Evolutionary conservation across 1,140 invertebrate genomes (phyloP), one percentile per base, ranked within the genome.

Genomic region (Conus betulinus): DNA sequence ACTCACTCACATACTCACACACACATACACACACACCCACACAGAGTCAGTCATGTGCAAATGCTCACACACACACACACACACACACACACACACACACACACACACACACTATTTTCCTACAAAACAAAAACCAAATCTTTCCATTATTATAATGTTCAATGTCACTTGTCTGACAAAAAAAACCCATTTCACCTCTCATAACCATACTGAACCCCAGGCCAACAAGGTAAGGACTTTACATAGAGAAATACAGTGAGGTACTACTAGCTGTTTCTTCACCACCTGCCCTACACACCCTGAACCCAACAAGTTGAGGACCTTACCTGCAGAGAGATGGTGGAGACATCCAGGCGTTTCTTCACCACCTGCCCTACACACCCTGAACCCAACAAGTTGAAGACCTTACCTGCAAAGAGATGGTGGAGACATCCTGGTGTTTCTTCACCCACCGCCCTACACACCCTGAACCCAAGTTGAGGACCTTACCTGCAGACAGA

Each of bases 291-390:
- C 39, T 39, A 39, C 39, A 39, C 39, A 39, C 39, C 0, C 39
- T 39, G 39, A 39, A 3, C 39, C 39, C 39, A 39, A 25, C 74
- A 15, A 15, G 57, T 8, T 2, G 57, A 15, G 4, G 57, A 11
- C 57, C 71, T 81, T 85, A 94, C 94, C 93, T 94, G 92, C 55
- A 92, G 20, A 17, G 94, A 95, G 27, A 95, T 93, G 57, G 91
- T 87, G 8, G 91, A 92, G 23, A 94, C 94, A 91, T 95, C 93
- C 88, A 95, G 87, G 67, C 90, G 89, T 86, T 94, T 94, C 83
- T 92, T 93, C 23, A 94, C 89, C 10, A 95, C 94, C 25, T 94
- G 91, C 93, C 94, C 39, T 39, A 39, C n/a, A n/a, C n/a, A n/a
- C n/a, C n/a, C n/a, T n/a, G n/a, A n/a, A n/a, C 39, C 3, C 39